Base-by-base conservation (phyloP, 2,888 invertebrate species). In the Slavum lentiscoides region DNA sequence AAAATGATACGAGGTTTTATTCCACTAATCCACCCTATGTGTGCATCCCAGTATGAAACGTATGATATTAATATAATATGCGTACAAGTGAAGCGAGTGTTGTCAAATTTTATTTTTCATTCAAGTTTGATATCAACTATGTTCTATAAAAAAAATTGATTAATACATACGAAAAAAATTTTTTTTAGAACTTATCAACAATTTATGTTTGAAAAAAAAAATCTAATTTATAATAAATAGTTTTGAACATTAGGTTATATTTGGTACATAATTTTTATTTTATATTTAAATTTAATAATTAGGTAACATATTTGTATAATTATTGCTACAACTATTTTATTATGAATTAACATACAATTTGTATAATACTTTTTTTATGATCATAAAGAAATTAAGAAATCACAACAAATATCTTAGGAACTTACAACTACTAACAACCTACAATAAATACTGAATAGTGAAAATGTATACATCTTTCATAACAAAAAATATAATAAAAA, bases 11-110 rank as follows among this genome's bases (percentile, higher is more conserved):
- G 4, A 30, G 30, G 30, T 2, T 30, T 30, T 30, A 30, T 30
- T 30, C 30, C 30, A 30, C 30, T 30, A n/a, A 30, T 30, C 30
- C 30, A 30, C 4, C 30, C 30, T 4, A 30, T 30, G 30, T 30
- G 30, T 43, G 43, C 43, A 43, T 6, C 43, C 43, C 1, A 15
- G 53, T 9, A 93, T 96, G 93, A 89, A 90, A 84, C 93, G 92
- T 88, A 93, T 95, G 70, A 90, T 95, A 80, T 88, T 95, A 84
- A 96, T n/a, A 95, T 2, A 15, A 92, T 93, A 74, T 90, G 39
- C 8, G 95, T 84, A 94, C 92, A 85, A 90, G 92, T 85, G 95
- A 95, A 87, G 89, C 90, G 62, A 87, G 89, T 64, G 93, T 93
- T 0, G 87, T 90, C 61, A 88, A 89, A 8, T 96, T 96, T 87